Base-by-base conservation (phyloP, 2,888 invertebrate species). In the Polymixis lichenea region DNA sequence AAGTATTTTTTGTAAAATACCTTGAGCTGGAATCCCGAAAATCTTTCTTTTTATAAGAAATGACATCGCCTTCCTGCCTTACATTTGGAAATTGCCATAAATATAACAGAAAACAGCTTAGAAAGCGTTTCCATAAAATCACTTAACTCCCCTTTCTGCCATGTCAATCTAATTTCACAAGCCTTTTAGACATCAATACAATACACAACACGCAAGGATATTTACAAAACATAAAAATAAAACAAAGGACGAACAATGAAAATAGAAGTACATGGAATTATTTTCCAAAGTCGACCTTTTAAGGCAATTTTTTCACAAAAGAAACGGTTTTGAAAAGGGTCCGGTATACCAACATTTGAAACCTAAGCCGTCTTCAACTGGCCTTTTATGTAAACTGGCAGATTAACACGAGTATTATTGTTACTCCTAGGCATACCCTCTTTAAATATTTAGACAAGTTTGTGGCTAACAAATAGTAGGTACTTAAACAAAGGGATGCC, bases 331-430 rank as follows among this genome's bases (percentile, higher is more conserved):
- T 86, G 80, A 75, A 87, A 86, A 80, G 76, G 82, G 80, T 82
- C 66, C 65, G 75, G 60, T 77, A 82, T 80, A 84, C 80, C 78
- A 87, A 86, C 84, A 78, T 72, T 69, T 80, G 66, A 82, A 86
- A 84, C 69, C 76, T 86, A 83, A 84, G 84, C 87, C 77, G 62
- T 79, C 82, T 86, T 86, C 73, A 76, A 73, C 72, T 68, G 72
- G 55, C 49, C 79, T 53, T 86, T 84, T 82, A 86, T 78, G 64
- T 80, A 75, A 82, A 78, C 84, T 75, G 79, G 64, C 64, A 86
- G 77, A 79, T 86, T 72, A 72, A 77, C 75, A 75, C 68, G 56
- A 87, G 76, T 81, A 62, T 74, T 79, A 75, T 86, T 86, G 74
- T 83, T 76, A 70, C 61, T 71, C 51, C 67, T 51, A 75, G 70